These are phyloP conservation scores for Dendrolimus kikuchii DNA, from an alignment of 1,140 invertebrate genomes.

Conservation along the genomic window DNA sequence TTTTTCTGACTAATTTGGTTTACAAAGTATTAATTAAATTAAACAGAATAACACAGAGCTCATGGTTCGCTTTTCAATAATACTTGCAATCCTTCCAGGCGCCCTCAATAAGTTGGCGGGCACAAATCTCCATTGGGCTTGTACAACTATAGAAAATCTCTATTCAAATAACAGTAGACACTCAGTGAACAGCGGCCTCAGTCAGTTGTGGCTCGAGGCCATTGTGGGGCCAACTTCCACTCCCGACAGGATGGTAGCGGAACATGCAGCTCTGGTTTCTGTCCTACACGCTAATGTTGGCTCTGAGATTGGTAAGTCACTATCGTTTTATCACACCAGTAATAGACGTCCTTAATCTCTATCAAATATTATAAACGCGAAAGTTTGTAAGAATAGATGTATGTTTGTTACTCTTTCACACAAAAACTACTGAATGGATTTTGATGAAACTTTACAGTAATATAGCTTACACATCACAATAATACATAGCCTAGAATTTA, in stretches of 20 bases:
- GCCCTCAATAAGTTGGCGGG: conserved; percentile 91
- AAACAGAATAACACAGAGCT: too few species aligned
- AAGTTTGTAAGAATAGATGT: too few species aligned
- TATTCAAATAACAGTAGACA: conserved; percentile 85
- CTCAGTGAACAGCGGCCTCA: conserved; percentile 87
- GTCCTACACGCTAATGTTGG: conserved; percentile 93
- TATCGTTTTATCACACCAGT: not conserved
- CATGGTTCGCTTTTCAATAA: too few species aligned
- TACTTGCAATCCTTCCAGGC: conserved; percentile 60
- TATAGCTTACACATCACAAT: too few species aligned
- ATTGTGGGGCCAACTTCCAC: conserved; percentile 76
- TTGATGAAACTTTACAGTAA: too few species aligned
- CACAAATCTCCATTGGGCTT: conserved; percentile 89
- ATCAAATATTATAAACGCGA: too few species aligned
- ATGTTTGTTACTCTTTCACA: too few species aligned
- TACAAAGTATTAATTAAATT: too few species aligned
- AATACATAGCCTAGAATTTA: too few species aligned
- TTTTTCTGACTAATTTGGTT: too few species aligned
- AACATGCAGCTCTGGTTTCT: conserved; percentile 87
- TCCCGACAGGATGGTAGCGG: conserved; percentile 86
- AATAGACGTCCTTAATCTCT: too few species aligned
- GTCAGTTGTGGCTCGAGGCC: conserved; percentile 79
- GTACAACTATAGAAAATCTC: conserved; percentile 79
- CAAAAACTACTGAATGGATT: too few species aligned
- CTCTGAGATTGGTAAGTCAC: conserved; percentile 84